phyloP scores from a whole-genome alignment of 2,888 invertebrate genomes.

The Nomada lathburiana region DNA sequence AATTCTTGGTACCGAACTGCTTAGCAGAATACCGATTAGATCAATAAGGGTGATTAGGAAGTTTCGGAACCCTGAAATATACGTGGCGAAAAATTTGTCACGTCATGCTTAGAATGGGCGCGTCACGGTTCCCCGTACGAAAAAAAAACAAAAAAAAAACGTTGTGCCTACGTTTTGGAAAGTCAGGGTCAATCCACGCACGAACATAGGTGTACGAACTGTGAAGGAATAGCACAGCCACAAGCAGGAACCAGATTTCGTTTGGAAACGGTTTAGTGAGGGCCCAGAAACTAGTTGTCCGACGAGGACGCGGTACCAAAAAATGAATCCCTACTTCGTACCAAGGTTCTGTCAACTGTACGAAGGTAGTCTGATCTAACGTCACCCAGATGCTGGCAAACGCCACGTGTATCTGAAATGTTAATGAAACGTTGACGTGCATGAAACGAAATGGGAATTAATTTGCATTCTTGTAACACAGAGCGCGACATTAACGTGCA shows the following conservation, averaged over 20 bases:
- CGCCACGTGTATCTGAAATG: constrained; percentile 75
- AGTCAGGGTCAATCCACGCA: constrained; percentile 72
- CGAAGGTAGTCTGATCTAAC: constrained; percentile 64
- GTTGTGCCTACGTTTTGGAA: constrained; percentile 70
- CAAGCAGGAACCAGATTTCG: constrained; percentile 72
- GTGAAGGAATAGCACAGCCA: constrained; percentile 61
- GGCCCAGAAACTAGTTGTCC: constrained; percentile 78
- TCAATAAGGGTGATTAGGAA: constrained; percentile 73
- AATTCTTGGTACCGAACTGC: constrained; percentile 69
- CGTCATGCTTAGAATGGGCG: not conserved
- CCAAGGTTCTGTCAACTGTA: constrained; percentile 76
- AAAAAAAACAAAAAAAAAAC: no score
- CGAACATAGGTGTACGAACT: constrained; percentile 69
- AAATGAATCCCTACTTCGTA: constrained; percentile 73
- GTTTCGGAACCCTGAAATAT: constrained; percentile 72
- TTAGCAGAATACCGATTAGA: constrained; percentile 75
- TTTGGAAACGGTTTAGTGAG: constrained; percentile 76
- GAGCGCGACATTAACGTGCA: no score
- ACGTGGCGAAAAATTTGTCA: not conserved
- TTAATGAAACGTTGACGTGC: no score
- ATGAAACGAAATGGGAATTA: no score
- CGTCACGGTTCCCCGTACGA: no score
- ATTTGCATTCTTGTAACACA: no score
- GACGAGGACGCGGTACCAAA: constrained; percentile 79
- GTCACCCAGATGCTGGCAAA: constrained; percentile 78